Percentiles rank a stretch among this genome's conserved stretches.
phyloP scores from a whole-genome alignment of 2,113 vertebrate species.

The Trematomus loennbergii region DNA sequence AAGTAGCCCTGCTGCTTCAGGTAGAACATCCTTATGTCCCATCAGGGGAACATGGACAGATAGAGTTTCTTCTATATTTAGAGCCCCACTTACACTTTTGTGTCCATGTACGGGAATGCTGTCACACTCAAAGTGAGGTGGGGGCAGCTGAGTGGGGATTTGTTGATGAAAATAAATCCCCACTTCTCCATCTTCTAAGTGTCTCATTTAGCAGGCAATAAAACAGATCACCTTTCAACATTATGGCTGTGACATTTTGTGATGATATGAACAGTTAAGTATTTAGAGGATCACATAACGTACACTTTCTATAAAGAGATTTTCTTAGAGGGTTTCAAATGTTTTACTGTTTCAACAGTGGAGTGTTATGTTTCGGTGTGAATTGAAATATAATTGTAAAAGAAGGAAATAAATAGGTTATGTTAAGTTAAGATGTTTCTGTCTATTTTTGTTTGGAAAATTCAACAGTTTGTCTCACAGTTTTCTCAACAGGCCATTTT shows the following conservation, averaged over 20 bases:
- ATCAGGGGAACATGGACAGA: slow-evolving; percentile 49
- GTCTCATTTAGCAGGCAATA: slow-evolving; percentile 58
- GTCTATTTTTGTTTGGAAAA: not conserved
- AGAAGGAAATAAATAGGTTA: not conserved
- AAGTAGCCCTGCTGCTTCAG: slow-evolving; percentile 37
- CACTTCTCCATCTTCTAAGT: slow-evolving; percentile 28
- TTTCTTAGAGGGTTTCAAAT: not conserved
- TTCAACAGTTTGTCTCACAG: not conserved
- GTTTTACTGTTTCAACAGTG: not conserved
- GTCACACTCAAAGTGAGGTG: slow-evolving; percentile 23
- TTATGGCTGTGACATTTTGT: not conserved
- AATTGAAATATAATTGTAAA: not conserved
- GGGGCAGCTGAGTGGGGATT: slow-evolving; percentile 51
- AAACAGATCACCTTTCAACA: slow-evolving; percentile 56
- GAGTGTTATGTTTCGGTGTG: too few relatives aligned
- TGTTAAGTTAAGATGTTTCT: not conserved
- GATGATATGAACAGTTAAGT: slow-evolving; percentile 11
- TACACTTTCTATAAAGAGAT: not conserved
- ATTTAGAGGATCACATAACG: not conserved
- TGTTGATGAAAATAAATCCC: slow-evolving; percentile 69
- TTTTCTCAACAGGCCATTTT: too few relatives aligned
- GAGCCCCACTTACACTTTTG: slow-evolving; percentile 51
- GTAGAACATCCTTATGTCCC: slow-evolving; percentile 47
- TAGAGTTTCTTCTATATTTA: slow-evolving; percentile 76
- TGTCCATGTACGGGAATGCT: slow-evolving; percentile 77